phyloP scores from a whole-genome alignment of 2,113 vertebrate species.

The Oceanodroma tethys region DNA sequence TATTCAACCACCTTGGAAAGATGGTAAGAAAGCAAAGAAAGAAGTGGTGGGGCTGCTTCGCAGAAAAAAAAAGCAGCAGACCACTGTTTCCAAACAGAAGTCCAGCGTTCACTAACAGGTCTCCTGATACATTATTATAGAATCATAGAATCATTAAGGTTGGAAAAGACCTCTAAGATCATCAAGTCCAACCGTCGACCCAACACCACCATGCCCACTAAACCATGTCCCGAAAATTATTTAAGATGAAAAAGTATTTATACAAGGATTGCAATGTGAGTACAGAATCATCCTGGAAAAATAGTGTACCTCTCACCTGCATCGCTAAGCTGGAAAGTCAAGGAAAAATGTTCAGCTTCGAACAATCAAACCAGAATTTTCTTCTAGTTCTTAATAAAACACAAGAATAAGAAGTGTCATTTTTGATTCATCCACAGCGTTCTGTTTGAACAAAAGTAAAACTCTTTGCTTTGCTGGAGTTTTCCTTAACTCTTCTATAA shows the following conservation, averaged over 20 bases:
- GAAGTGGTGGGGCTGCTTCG: neutral
- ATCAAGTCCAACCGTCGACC: too few relatives aligned
- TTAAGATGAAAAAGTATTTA: neutral
- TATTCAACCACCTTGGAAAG: neutral
- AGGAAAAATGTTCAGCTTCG: neutral
- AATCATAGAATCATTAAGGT: too few relatives aligned
- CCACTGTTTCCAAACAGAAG: neutral
- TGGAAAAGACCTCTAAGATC: too few relatives aligned
- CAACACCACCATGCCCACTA: too few relatives aligned
- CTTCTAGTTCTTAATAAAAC: neutral
- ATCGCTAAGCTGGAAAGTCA: neutral
- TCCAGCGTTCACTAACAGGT: neutral
- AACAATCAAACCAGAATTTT: neutral
- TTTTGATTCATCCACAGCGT: neutral
- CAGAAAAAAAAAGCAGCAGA: neutral
- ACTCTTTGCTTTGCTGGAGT: neutral
- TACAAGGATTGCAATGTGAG: neutral
- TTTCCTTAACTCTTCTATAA: neutral
- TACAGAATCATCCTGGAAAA: neutral
- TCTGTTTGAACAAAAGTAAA: neutral
- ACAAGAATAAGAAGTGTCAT: neutral
- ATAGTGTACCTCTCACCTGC: neutral
- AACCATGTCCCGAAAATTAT: too few relatives aligned
- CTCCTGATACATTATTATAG: neutral
- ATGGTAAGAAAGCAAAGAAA: neutral